A percentile compares a stretch with the other conserved stretches of the same genome.
Conservation (phyloP, 2,888 invertebrate genomes). For the Drosophila prostipennis region DNA sequence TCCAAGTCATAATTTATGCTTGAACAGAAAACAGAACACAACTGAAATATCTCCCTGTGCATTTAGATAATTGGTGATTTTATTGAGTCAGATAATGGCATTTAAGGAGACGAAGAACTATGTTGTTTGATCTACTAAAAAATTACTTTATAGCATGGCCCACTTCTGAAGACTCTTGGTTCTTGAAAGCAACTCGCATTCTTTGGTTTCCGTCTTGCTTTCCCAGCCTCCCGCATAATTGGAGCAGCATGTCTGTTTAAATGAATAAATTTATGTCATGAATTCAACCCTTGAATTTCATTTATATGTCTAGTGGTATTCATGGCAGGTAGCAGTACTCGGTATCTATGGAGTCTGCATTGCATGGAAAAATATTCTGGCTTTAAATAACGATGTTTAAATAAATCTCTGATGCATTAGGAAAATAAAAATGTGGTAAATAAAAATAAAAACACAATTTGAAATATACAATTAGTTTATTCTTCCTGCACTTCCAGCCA, state of each 20-base stretch:
- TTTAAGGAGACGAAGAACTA: conserved; percentile 15
- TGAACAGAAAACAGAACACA: conserved; percentile 32
- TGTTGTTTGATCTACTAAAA: neutral
- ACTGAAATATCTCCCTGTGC: conserved; percentile 20
- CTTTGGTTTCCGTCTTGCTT: conserved; percentile 11
- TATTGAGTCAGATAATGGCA: conserved; percentile 23
- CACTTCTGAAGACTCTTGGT: conserved; percentile 3
- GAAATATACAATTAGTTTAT: no score
- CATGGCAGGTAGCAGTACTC: conserved; percentile 19
- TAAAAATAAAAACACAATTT: no score
- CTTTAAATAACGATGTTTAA: neutral
- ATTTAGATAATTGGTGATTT: conserved; percentile 68
- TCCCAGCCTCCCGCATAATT: conserved; percentile 61
- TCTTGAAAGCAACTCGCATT: no score
- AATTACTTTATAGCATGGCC: no score
- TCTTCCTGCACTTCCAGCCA: no score
- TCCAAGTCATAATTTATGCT: conserved; percentile 67
- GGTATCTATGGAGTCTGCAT: conserved; percentile 5
- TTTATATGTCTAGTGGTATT: conserved; percentile 19
- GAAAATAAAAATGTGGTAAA: no score
- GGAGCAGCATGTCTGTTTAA: conserved; percentile 69
- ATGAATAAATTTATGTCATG: conserved; percentile 70
- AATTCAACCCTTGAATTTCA: conserved; percentile 58
- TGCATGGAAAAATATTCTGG: neutral
- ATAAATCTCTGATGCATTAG: neutral